Conservation (phyloP, 1,140 invertebrate genomes). For the Atta cephalotes region DNA sequence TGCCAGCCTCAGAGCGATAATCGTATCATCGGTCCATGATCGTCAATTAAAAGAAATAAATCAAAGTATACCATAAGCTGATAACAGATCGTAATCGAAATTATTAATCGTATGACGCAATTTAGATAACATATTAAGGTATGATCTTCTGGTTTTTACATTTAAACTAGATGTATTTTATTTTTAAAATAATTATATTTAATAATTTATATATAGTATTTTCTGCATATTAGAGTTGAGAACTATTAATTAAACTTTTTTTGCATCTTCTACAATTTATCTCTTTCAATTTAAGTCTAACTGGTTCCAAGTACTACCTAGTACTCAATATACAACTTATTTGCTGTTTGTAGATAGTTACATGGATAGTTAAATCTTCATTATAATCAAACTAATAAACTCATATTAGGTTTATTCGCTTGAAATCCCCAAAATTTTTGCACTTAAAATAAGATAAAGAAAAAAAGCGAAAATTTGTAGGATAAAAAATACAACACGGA, state of each 20-base stretch:
- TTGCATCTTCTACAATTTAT: neutral
- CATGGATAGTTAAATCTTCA: too few relatives aligned
- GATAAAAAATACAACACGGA: too few relatives aligned
- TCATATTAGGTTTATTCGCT: too few relatives aligned
- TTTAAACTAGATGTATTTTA: neutral
- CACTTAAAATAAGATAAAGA: too few relatives aligned
- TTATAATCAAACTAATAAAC: too few relatives aligned
- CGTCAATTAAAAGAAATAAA: constrained; percentile 32
- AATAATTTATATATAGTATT: neutral
- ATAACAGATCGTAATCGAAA: constrained; percentile 30
- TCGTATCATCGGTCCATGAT: constrained; percentile 25
- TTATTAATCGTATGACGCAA: constrained; percentile 4
- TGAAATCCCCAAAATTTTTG: too few relatives aligned
- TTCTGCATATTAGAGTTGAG: constrained; percentile 14
- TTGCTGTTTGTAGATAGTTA: too few relatives aligned
- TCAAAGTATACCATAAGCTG: neutral
- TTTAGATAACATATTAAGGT: constrained; percentile 4
- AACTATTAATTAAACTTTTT: neutral
- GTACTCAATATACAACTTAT: too few relatives aligned
- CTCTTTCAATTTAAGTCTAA: neutral
- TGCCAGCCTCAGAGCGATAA: constrained; percentile 26
- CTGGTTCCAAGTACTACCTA: too few relatives aligned
- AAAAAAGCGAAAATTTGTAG: too few relatives aligned
- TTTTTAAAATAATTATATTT: neutral
- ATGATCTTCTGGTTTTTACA: neutral